These are phyloP conservation scores for Butorides virescens DNA, from an alignment of 2,113 vertebrate species.

Conservation along the genomic window DNA sequence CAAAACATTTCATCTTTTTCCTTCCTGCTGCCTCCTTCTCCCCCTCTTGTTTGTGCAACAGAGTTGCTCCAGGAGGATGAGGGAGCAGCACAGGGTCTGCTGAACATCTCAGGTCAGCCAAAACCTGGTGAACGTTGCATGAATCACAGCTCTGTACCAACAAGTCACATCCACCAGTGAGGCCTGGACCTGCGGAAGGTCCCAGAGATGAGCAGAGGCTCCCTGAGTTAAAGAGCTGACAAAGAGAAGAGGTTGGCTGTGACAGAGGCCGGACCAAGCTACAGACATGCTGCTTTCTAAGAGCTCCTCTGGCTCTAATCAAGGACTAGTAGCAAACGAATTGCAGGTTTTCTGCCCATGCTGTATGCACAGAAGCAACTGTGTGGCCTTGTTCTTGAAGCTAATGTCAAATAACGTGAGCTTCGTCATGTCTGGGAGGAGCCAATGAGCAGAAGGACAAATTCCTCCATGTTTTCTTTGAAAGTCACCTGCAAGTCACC, in stretches of 20 bases:
- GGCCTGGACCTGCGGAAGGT: not conserved
- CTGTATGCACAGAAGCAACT: not conserved
- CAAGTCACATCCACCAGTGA: rapidly evolving
- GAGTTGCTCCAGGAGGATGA: not conserved
- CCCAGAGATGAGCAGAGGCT: not conserved
- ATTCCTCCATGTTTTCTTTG: not conserved
- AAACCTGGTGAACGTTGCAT: not conserved
- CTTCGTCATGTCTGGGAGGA: not conserved
- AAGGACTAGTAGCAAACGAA: not conserved
- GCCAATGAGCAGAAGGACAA: not conserved
- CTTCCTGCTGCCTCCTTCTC: not conserved
- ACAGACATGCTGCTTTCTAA: not conserved
- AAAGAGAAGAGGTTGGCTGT: not conserved
- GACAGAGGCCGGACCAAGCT: not conserved
- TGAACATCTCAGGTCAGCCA: not conserved
- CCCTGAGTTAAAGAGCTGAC: not conserved
- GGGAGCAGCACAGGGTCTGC: not conserved
- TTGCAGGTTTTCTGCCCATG: not conserved
- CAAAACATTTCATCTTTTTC: not conserved
- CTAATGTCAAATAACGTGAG: not conserved
- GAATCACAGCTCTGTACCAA: not conserved
- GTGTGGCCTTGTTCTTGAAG: not conserved
- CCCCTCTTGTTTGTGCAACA: not conserved
- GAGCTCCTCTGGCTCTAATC: not conserved
- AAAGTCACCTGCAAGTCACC: not conserved